Evolutionary conservation across 2,113 vertebrate species (phyloP).

Genomic region (Thunnus maccoyii): DNA sequence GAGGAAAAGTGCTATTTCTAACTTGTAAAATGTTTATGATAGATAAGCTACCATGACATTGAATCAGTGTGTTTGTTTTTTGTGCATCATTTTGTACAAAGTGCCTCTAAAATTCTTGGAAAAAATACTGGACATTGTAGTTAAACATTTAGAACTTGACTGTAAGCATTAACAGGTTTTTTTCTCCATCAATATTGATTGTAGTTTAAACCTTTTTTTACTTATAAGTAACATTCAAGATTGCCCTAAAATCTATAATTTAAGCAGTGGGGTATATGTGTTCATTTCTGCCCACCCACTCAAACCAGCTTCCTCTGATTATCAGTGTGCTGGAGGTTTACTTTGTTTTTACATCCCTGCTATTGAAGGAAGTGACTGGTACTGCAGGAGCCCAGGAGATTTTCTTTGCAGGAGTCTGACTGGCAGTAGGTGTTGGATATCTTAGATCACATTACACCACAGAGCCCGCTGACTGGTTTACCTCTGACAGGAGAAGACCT

Average conservation of each 20-base stretch:
- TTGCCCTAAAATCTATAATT: too few relatives aligned
- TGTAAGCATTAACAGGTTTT: too few relatives aligned
- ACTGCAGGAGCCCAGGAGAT: not conserved
- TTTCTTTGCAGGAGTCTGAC: constrained; percentile 32
- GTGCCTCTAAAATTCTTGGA: too few relatives aligned
- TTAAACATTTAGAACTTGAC: not conserved
- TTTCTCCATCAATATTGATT: not conserved
- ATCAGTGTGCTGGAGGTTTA: not conserved
- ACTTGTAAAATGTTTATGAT: too few relatives aligned
- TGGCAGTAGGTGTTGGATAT: constrained; percentile 40
- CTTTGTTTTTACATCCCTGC: rapidly evolving
- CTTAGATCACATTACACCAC: constrained; percentile 56
- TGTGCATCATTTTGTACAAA: not conserved
- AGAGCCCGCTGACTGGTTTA: constrained; percentile 27
- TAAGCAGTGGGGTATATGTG: too few relatives aligned
- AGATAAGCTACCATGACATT: too few relatives aligned
- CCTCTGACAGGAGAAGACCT: constrained; percentile 29
- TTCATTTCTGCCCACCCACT: not conserved
- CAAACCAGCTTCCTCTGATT: not conserved
- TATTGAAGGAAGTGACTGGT: constrained; percentile 7
- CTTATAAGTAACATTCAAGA: not conserved
- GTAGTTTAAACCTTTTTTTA: not conserved
- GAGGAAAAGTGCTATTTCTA: not conserved
- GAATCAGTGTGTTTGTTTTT: not conserved
- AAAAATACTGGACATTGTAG: not conserved